Percentiles rank a stretch among this genome's conserved stretches.
These are phyloP conservation scores for Pantherophis alleghaniensis DNA, from an alignment of 2,797 vertebrate species.

Conservation along the genomic window DNA sequence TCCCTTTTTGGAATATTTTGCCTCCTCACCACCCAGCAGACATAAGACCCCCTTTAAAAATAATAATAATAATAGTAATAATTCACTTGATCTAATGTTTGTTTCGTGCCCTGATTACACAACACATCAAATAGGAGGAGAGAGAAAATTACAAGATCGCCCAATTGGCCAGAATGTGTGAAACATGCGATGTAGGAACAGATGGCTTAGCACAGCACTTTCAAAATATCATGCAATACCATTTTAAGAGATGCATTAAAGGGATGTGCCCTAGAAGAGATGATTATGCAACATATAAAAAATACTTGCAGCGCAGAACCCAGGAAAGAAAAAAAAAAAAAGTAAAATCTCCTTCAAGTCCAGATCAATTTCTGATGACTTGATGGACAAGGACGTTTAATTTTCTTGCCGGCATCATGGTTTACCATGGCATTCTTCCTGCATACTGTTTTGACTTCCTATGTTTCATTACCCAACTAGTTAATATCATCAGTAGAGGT, in stretches of 20 bases:
- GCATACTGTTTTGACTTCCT: not conserved
- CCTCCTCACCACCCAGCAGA: not conserved
- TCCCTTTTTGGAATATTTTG: not conserved
- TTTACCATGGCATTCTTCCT: not conserved
- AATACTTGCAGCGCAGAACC: conserved; percentile 51
- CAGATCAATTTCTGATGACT: not conserved
- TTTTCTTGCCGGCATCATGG: not conserved
- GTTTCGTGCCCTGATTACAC: conserved; percentile 69
- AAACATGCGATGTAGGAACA: conserved; percentile 73
- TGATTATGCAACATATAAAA: conserved; percentile 65
- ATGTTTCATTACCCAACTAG: not conserved
- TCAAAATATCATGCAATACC: conserved; percentile 67
- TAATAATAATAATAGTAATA: not conserved
- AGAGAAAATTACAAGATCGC: conserved; percentile 75
- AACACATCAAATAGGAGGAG: conserved; percentile 70
- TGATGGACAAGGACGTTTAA: not conserved
- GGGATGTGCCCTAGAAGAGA: not conserved
- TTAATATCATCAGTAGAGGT: not conserved
- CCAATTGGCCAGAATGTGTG: conserved; percentile 71
- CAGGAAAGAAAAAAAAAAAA: conserved; percentile 4
- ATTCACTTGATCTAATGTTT: conserved; percentile 55
- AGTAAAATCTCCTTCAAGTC: conserved; percentile 43
- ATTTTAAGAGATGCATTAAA: conserved; percentile 63
- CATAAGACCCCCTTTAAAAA: not conserved
- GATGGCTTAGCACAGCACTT: conserved; percentile 73